Percentiles rank a stretch among this genome's conserved stretches.
Conservation (phyloP, 2,113 vertebrate genomes). For the Campylomormyrus tamandua region DNA sequence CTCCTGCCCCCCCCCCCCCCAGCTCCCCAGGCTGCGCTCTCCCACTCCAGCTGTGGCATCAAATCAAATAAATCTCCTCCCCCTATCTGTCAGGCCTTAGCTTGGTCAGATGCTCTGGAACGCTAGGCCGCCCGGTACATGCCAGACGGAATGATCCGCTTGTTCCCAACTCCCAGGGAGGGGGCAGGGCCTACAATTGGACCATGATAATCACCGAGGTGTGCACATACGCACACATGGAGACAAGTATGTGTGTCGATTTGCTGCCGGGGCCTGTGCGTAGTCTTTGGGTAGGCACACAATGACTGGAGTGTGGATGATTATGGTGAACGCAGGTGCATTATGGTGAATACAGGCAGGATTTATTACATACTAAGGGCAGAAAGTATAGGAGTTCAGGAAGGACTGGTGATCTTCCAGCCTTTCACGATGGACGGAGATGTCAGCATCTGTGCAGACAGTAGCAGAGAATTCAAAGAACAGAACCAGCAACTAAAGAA, state of each 20-base stretch:
- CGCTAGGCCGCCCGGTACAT: not conserved
- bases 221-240: not conserved
- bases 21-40: constrained; percentile 12
- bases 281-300: not conserved
- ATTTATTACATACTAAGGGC: not conserved
- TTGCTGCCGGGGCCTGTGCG: not conserved
- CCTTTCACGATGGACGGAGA: not conserved
- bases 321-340: not conserved
- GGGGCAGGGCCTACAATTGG: not conserved
- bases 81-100: not conserved
- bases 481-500: not conserved
- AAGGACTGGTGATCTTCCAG: not conserved
- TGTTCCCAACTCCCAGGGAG: not conserved
- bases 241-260: not conserved
- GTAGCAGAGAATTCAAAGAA: not conserved
- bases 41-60: constrained; percentile 28
- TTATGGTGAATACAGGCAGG: not conserved
- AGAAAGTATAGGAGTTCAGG: not conserved
- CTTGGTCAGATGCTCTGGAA: not conserved
- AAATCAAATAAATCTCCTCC: not conserved
- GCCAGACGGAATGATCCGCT: not conserved
- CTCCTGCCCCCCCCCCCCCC: constrained; percentile 32
- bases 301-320: not conserved
- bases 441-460: not conserved
- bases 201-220: not conserved